A percentile compares a stretch with the other conserved stretches of the same genome.
These are phyloP conservation scores for Zaprionus kolodkinae DNA, from an alignment of 1,140 invertebrate genomes.

Conservation along the genomic window DNA sequence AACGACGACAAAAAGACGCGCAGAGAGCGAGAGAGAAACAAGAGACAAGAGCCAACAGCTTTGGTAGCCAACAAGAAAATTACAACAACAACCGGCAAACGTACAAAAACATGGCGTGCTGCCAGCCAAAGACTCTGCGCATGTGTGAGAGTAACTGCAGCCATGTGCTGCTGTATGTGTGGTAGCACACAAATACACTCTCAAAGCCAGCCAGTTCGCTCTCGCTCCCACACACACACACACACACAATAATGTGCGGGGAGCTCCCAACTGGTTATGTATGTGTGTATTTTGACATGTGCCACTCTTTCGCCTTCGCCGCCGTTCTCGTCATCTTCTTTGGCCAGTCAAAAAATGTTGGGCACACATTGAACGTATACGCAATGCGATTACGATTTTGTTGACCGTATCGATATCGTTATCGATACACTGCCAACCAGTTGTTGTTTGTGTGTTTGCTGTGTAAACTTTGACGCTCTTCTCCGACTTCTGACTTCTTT, in stretches of 20 bases:
- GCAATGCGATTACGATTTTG: conserved; percentile 37
- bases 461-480: not conserved
- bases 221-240: not conserved
- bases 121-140: conserved; percentile 34
- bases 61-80: conserved; percentile 30
- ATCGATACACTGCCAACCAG: not conserved
- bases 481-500: not conserved
- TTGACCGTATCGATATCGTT: conserved; percentile 25
- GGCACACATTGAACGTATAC: conserved; percentile 34
- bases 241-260: no score
- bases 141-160: conserved; percentile 45
- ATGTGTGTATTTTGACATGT: conserved; percentile 29
- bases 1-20: not conserved
- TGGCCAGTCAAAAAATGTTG: conserved; percentile 26
- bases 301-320: conserved; percentile 18
- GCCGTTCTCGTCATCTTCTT: conserved; percentile 4
- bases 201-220: not conserved
- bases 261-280: not conserved
- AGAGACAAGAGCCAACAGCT: conserved; percentile 8
- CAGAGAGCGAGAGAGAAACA: conserved; percentile 1
- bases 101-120: conserved; percentile 48
- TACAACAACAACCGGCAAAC: conserved; percentile 49
- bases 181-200: not conserved
- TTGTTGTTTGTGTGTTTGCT: conserved; percentile 16
- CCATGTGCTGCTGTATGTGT: conserved; percentile 10